These are phyloP conservation scores for Tapirus indicus DNA, from an alignment of 2,797 vertebrate species.

Conservation along the genomic window DNA sequence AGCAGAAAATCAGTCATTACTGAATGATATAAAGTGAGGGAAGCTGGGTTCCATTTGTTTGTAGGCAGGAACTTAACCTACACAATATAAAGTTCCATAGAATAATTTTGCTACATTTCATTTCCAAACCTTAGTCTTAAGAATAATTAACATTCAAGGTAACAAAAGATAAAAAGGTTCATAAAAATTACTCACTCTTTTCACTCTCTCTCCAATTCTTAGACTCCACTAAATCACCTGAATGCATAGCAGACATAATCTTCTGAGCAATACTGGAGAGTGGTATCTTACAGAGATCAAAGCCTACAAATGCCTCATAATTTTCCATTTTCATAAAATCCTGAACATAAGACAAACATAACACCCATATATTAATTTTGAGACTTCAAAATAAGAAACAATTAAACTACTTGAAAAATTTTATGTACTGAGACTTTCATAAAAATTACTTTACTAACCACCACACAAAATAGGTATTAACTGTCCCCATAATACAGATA, in stretches of 20 bases:
- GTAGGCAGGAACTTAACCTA: background rate
- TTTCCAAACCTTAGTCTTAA: background rate
- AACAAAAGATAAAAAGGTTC: constrained; percentile 56
- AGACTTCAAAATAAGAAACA: constrained; percentile 58
- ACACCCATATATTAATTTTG: constrained; percentile 57
- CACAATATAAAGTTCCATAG: background rate
- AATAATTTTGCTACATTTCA: background rate
- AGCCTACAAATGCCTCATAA: constrained; percentile 82
- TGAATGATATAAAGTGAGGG: background rate
- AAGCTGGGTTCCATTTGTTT: background rate
- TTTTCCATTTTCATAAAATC: constrained; percentile 89
- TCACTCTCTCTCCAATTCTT: constrained; percentile 79
- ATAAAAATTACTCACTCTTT: constrained; percentile 90
- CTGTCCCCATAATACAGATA: background rate
- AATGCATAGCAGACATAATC: constrained; percentile 92
- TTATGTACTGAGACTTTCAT: background rate
- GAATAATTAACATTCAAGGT: constrained; percentile 45
- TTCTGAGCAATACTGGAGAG: constrained; percentile 92
- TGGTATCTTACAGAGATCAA: constrained; percentile 87
- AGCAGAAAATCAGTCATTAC: background rate
- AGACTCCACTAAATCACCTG: constrained; percentile 84
- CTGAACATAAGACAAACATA: constrained; percentile 84
- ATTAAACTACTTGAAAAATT: constrained; percentile 16
- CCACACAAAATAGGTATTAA: background rate
- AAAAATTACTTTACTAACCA: constrained; percentile 9